phyloP scores from a whole-genome alignment of 2,888 invertebrate species.

The Eremobia ochroleuca region DNA sequence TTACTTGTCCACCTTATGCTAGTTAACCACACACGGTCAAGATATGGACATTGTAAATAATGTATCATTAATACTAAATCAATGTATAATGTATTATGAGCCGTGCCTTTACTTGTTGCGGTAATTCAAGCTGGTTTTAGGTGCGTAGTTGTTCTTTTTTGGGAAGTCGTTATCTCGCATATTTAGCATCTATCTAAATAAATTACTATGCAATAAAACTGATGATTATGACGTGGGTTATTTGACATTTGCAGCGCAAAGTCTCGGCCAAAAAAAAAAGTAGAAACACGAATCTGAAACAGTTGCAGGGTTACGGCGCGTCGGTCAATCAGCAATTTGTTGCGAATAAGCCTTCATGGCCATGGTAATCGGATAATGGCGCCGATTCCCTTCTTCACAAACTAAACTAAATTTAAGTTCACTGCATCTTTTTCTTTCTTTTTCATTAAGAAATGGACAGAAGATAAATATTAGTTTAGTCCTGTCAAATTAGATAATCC shows the following conservation, averaged over 20 bases:
- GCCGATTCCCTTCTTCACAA: no score
- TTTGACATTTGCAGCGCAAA: slow-evolving; percentile 2
- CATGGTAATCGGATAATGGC: slow-evolving; percentile 32
- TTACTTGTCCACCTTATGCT: slow-evolving; percentile 79
- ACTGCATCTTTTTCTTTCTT: no score
- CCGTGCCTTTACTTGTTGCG: slow-evolving; percentile 8
- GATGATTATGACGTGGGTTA: background rate
- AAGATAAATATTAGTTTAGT: no score
- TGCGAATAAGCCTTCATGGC: slow-evolving; percentile 30
- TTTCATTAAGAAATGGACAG: no score
- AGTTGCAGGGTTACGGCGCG: slow-evolving; percentile 21
- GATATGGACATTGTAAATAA: slow-evolving; percentile 59
- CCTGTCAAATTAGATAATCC: no score
- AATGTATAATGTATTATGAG: slow-evolving; percentile 40
- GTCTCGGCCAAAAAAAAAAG: background rate
- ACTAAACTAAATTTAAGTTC: no score
- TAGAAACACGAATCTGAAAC: background rate
- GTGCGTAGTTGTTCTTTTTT: slow-evolving; percentile 2
- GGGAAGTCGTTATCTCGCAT: background rate
- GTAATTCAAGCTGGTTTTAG: slow-evolving; percentile 5
- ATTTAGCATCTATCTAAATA: slow-evolving; percentile 20
- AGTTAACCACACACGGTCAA: slow-evolving; percentile 74
- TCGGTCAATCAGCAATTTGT: slow-evolving; percentile 17
- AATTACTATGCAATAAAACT: slow-evolving; percentile 4
- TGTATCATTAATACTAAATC: slow-evolving; percentile 64